A percentile compares a stretch with the other conserved stretches of the same genome.
Evolutionary conservation across 2,888 invertebrate species (phyloP).

Genomic region (Oscheius sp.): DNA sequence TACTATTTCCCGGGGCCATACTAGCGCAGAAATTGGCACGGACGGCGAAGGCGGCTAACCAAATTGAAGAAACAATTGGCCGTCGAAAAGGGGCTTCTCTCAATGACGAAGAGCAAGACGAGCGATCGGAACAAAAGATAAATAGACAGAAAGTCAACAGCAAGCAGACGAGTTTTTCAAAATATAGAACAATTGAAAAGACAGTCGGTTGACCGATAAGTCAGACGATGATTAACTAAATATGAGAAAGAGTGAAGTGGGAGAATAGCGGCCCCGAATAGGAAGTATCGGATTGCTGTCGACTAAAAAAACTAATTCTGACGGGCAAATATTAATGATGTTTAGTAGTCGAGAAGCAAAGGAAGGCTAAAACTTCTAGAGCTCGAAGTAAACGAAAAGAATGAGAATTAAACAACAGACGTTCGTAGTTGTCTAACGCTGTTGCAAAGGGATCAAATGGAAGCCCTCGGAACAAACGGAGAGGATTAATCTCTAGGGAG

Average conservation of each 20-base stretch:
- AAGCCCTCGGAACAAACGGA: background rate
- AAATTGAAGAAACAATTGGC: conserved; percentile 20
- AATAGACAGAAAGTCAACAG: background rate
- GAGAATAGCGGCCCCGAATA: background rate
- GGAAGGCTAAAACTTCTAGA: background rate
- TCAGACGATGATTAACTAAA: background rate
- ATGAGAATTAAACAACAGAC: too few relatives aligned
- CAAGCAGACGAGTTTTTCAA: background rate
- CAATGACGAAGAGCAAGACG: too few relatives aligned
- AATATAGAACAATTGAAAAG: background rate
- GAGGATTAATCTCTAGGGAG: too few relatives aligned
- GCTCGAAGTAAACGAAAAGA: too few relatives aligned
- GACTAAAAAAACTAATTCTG: conserved; percentile 14
- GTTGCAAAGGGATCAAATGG: background rate
- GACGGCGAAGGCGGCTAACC: conserved; percentile 8
- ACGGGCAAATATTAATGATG: conserved; percentile 19
- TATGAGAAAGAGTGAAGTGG: background rate
- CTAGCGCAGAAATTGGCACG: background rate
- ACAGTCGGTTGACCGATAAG: background rate
- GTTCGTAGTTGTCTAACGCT: background rate
- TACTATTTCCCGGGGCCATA: too few relatives aligned
- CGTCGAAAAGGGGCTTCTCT: background rate
- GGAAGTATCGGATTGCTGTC: conserved; percentile 17
- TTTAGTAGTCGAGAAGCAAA: background rate
- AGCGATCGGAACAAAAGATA: background rate